A percentile compares a stretch with the other conserved stretches of the same genome.
phyloP scores from a whole-genome alignment of 2,888 invertebrate genomes.

The Arctia plantaginis region DNA sequence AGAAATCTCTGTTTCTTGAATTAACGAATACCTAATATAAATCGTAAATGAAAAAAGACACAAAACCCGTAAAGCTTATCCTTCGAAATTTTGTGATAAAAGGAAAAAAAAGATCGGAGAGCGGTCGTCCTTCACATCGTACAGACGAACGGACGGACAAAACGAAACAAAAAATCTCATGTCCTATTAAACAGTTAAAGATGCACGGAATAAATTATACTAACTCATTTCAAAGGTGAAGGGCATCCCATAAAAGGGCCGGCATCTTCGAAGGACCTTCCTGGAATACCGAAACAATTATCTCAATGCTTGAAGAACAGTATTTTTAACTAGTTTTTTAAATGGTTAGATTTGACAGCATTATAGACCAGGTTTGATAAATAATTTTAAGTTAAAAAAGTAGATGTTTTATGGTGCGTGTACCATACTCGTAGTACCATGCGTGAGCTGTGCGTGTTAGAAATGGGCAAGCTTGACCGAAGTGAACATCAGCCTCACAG shows the following conservation, averaged over 20 bases:
- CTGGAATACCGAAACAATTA: conserved; percentile 62
- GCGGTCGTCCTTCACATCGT: conserved; percentile 32
- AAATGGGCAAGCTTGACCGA: too few relatives aligned
- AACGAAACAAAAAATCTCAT: conserved; percentile 64
- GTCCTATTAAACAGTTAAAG: conserved; percentile 75
- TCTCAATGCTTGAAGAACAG: conserved; percentile 10
- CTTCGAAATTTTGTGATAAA: conserved; percentile 61
- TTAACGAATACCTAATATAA: neutral
- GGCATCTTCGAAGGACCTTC: conserved; percentile 38
- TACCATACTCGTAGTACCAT: too few relatives aligned
- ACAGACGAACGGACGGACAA: conserved; percentile 42
- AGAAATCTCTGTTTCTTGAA: neutral
- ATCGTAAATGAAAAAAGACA: neutral
- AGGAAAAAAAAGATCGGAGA: conserved; percentile 52
- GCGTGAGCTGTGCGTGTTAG: too few relatives aligned
- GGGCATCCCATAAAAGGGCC: conserved; percentile 57
- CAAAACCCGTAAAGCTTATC: neutral
- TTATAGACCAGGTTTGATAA: neutral
- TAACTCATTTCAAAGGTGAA: conserved; percentile 57
- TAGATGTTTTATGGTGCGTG: too few relatives aligned
- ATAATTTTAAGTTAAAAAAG: too few relatives aligned
- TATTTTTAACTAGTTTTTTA: conserved; percentile 46
- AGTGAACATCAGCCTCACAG: too few relatives aligned
- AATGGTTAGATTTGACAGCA: conserved; percentile 56
- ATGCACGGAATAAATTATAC: conserved; percentile 74